Evolutionary conservation across 1,140 invertebrate genomes (phyloP).

Genomic region (Amphibalanus amphitrite): DNA sequence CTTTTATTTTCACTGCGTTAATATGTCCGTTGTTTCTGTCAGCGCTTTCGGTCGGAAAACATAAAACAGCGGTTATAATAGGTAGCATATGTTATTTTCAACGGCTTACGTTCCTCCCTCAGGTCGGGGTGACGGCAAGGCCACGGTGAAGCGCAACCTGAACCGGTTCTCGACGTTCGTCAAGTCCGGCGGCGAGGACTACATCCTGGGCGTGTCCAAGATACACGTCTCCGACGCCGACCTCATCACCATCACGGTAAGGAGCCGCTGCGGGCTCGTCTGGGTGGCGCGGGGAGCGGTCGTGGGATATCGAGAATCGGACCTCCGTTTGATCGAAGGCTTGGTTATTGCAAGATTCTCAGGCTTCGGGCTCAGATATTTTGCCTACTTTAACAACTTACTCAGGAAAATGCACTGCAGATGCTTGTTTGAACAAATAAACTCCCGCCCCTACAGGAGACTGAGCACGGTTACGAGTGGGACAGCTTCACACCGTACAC

Average conservation of each 20-base stretch:
- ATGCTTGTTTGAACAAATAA: too few relatives aligned
- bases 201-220: constrained; percentile 60
- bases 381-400: too few relatives aligned
- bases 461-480: constrained; percentile 45
- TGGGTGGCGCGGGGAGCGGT: too few relatives aligned
- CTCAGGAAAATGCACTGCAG: too few relatives aligned
- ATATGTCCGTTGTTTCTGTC: neutral
- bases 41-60: neutral
- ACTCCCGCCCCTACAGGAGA: constrained; percentile 32
- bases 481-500: constrained; percentile 48
- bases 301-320: too few relatives aligned
- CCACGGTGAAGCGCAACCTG: constrained; percentile 43
- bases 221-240: constrained; percentile 21
- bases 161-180: constrained; percentile 83
- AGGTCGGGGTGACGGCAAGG: constrained; percentile 17
- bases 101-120: constrained; percentile 7
- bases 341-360: too few relatives aligned
- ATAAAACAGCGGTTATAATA: neutral
- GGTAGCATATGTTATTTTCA: neutral
- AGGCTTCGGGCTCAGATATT: too few relatives aligned
- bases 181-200: constrained; percentile 79
- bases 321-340: too few relatives aligned
- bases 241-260: neutral
- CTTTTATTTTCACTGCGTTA: neutral
- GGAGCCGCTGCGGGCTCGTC: too few relatives aligned